Base-by-base conservation (phyloP, 2,113 vertebrate species). In the Eptatretus burgeri region DNA sequence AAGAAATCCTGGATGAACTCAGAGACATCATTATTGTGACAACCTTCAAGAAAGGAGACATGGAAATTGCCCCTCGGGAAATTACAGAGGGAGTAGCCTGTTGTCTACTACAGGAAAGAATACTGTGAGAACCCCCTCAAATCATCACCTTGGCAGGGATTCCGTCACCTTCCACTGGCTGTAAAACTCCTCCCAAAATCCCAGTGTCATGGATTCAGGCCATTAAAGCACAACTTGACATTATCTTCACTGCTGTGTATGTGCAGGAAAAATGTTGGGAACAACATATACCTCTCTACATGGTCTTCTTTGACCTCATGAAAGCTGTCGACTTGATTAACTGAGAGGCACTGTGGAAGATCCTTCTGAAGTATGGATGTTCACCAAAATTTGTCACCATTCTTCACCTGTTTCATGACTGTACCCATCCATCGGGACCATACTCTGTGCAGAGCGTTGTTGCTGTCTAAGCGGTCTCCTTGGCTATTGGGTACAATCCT, bases 261-360 rank as follows among this genome's bases (percentile, higher is more conserved):
- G 14, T 56, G 53, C 53, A 56, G 4, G 14, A 56, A n/a, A 53
- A 56, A 56, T 56, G 3, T 56, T 18, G 17, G 53, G 53, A 56
- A 56, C 17, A 56, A 56, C 53, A 56, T 18, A 56, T 16, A 18
- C 53, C 53, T 56, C 53, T 56, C 53, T 56, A 56, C 17, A 56
- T 18, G 53, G 53, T 7, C 53, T 56, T 56, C 53, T 56, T 56
- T 56, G 53, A 56, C 53, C 53, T 56, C 53, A 56, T 18, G 53
- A 56, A 56, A 56, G 53, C 53, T 56, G 14, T 56, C 17, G 53
- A 56, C 17, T 56, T 7, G 14, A 18, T 56, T 18, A 56, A 56
- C 53, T 8, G 53, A 56, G 53, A 18, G 17, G 53, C 3, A 8
- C 14, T 56, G 53, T 56, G 53, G 53, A 56, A 56, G 53, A 56